Conservation (phyloP, 2,797 vertebrate genomes). For the Loriculus beryllinus region DNA sequence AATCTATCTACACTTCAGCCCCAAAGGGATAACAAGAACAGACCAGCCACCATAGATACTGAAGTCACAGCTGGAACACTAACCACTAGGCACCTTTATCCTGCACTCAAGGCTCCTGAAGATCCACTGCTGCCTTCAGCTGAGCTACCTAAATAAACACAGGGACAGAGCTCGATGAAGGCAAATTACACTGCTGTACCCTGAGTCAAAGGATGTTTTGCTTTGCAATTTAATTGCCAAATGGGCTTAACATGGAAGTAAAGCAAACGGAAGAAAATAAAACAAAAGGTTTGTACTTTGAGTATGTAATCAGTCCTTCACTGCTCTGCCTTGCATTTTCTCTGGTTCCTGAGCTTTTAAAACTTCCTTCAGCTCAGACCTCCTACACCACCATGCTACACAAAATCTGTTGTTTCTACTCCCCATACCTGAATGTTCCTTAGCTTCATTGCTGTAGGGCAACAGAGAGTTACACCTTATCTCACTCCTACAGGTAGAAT, state of each 20-base stretch:
- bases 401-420: background rate
- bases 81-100: background rate
- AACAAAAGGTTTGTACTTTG: background rate
- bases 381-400: background rate
- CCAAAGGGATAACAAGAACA: background rate
- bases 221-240: background rate
- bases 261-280: background rate
- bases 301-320: background rate
- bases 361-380: background rate
- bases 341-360: background rate
- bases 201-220: background rate
- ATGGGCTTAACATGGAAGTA: background rate
- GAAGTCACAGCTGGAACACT: background rate
- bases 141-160: background rate
- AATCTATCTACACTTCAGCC: background rate
- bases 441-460: background rate
- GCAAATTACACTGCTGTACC: background rate
- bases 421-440: background rate
- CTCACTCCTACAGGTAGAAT: background rate
- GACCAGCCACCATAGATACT: background rate
- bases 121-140: background rate
- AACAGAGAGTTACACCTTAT: background rate
- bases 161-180: background rate
- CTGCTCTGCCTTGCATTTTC: background rate
- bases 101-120: background rate